Base-by-base conservation (phyloP, 2,797 vertebrate genomes). In the Percopsis omiscomaycus region DNA sequence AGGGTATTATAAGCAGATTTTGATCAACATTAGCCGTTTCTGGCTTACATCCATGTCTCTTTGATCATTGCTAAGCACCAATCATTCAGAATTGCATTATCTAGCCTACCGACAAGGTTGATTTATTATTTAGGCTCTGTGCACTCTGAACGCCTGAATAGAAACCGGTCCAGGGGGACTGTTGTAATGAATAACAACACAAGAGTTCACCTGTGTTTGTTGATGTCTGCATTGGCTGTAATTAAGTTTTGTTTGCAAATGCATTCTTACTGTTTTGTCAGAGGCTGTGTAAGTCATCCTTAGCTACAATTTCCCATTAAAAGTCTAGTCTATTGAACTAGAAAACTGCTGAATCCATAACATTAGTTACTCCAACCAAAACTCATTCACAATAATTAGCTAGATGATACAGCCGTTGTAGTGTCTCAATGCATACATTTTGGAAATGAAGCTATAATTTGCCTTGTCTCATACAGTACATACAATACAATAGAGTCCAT, bases 31-130 rank as follows among this genome's bases (percentile, higher is more conserved):
- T 75, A 78, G 75, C 64, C 32, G 57, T 52, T 48, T 47, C 73
- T 82, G 78, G 77, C 80, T 47, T 0, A 1, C 22, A 55, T 71
- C 74, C 81, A 80, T 22, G 42, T 66, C 27, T 59, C 52, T 76
- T 68, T 78, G 74, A 86, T 74, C 75, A 69, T 74, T 51, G 30
- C 65, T 61, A 67, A 82, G 73, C 71, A 70, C 63, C 75, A 76
- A 49, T 62, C 61, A 75, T 54, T 79, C 69, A 16, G 3, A 58
- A 15, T 73, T 30, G 57, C 77, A 77, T 84, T 71, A 74, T 68
- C 66, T 63, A 53, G 50, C 14, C 57, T 0, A 8, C 54, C 30
- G 63, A 29, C 44, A 65, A 75, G 68, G 71, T 64, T 62, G 57
- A 66, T 74, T 70, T 46, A 66, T 80, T 46, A 57, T 46, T 47